Evolutionary conservation across 1,140 invertebrate genomes (phyloP).

Genomic region (Drosophila kepulauana): DNA sequence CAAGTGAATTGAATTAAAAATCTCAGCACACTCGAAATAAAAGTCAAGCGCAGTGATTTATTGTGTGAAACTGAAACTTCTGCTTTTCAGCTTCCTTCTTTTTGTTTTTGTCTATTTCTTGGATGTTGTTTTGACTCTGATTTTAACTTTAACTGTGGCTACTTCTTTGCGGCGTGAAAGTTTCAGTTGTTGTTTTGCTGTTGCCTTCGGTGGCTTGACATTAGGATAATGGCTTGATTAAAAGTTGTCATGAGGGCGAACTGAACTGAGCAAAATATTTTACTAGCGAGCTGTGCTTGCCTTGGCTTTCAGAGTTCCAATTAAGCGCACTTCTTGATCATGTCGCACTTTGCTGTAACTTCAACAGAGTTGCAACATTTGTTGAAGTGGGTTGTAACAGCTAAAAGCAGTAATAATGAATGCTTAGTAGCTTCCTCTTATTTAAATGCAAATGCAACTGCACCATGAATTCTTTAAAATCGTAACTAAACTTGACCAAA

Average conservation of each 20-base stretch:
- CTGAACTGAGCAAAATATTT: slow-evolving; percentile 8
- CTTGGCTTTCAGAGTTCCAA: slow-evolving; percentile 54
- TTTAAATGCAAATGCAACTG: too few species aligned
- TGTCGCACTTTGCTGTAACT: slow-evolving; percentile 15
- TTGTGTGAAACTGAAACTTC: slow-evolving; percentile 77
- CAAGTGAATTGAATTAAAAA: slow-evolving; percentile 72
- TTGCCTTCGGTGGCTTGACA: slow-evolving; percentile 53
- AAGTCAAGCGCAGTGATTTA: slow-evolving; percentile 75
- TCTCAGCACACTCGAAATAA: slow-evolving; percentile 42
- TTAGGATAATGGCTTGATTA: slow-evolving; percentile 79
- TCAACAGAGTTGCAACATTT: not conserved
- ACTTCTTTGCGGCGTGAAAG: slow-evolving; percentile 56
- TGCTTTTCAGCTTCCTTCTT: slow-evolving; percentile 17
- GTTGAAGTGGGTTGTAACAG: not conserved
- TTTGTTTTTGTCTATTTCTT: slow-evolving; percentile 2
- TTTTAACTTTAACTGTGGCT: slow-evolving; percentile 26
- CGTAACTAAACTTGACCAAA: too few species aligned
- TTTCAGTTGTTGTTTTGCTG: slow-evolving; percentile 30
- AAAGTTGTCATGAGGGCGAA: slow-evolving; percentile 75
- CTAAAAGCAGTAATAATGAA: not conserved
- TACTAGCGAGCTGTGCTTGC: not conserved
- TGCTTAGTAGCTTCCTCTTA: too few species aligned
- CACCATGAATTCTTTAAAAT: too few species aligned
- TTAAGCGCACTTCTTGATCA: slow-evolving; percentile 59
- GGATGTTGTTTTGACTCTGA: slow-evolving; percentile 31